These are phyloP conservation scores for Drosophila stalkeri DNA, from an alignment of 2,888 invertebrate species.

Conservation along the genomic window DNA sequence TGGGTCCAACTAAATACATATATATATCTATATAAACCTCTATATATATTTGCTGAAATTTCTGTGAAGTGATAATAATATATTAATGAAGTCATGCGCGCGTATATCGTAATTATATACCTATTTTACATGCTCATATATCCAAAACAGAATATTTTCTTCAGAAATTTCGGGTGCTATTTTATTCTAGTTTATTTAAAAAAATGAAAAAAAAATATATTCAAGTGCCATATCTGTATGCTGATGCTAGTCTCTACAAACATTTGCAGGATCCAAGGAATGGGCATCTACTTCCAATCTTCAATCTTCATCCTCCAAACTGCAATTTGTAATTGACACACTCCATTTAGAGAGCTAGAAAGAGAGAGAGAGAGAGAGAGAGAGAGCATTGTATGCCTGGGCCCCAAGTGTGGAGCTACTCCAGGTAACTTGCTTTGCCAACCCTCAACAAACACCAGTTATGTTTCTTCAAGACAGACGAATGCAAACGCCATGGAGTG, in stretches of 20 bases:
- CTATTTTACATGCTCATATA: constrained; percentile 3
- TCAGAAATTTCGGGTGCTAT: neutral
- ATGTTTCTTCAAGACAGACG: constrained; percentile 76
- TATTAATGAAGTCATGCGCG: neutral
- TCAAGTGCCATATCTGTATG: neutral
- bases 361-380: neutral
- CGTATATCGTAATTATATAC: constrained; percentile 6
- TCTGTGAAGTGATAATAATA: neutral
- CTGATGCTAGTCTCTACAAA: constrained; percentile 40
- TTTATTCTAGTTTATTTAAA: neutral
- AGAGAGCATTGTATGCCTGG: constrained; percentile 6
- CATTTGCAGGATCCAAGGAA: constrained; percentile 35
- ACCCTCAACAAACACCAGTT: constrained; percentile 58
- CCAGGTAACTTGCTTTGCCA: constrained; percentile 73
- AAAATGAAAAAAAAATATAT: neutral
- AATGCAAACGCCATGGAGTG: constrained; percentile 16
- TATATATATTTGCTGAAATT: neutral
- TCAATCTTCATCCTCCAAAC: neutral
- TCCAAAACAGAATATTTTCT: neutral
- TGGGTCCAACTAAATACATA: constrained; percentile 8
- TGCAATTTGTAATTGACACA: neutral
- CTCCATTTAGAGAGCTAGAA: neutral
- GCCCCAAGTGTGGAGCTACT: constrained; percentile 39
- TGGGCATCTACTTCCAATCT: neutral
- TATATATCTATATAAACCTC: neutral